These are phyloP conservation scores for Pseudobourletiella spinata DNA, from an alignment of 1,140 invertebrate species.

Conservation along the genomic window DNA sequence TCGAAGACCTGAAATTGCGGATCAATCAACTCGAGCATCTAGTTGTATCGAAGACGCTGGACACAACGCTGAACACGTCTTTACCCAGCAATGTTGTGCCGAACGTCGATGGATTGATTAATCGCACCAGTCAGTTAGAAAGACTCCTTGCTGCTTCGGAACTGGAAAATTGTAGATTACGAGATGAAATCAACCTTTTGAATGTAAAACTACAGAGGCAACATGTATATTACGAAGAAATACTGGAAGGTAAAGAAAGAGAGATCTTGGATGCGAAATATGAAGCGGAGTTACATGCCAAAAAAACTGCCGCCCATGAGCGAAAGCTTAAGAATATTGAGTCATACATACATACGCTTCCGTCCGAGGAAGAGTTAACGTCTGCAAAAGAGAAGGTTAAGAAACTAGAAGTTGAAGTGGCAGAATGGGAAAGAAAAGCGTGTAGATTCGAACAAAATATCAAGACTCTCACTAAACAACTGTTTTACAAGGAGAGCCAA, in stretches of 20 bases:
- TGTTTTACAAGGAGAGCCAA: not conserved
- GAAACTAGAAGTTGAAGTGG: slow-evolving; percentile 9
- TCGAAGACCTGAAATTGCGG: slow-evolving; percentile 16
- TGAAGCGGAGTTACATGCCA: not conserved
- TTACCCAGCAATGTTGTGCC: not conserved
- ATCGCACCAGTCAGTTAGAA: slow-evolving; percentile 26
- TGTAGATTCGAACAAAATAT: not conserved
- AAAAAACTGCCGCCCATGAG: not conserved
- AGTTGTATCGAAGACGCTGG: slow-evolving; percentile 11
- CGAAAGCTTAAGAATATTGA: not conserved
- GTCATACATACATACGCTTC: slow-evolving; percentile 27
- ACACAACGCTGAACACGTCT: not conserved
- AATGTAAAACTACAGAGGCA: slow-evolving; percentile 10
- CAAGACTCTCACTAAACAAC: not conserved
- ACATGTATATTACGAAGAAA: slow-evolving; percentile 9
- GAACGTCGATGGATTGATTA: slow-evolving; percentile 10
- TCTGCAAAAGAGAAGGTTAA: slow-evolving; percentile 13
- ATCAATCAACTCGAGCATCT: slow-evolving; percentile 32
- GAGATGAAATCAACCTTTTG: slow-evolving; percentile 14
- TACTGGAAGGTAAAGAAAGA: slow-evolving; percentile 4
- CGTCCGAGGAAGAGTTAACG: slow-evolving; percentile 25
- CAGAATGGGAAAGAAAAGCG: slow-evolving; percentile 8
- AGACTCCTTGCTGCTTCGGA: slow-evolving; percentile 28
- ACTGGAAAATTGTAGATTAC: slow-evolving; percentile 20
- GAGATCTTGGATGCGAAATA: slow-evolving; percentile 9